phyloP scores from a whole-genome alignment of 2,888 invertebrate species.

The Nephrotoma appendiculata region DNA sequence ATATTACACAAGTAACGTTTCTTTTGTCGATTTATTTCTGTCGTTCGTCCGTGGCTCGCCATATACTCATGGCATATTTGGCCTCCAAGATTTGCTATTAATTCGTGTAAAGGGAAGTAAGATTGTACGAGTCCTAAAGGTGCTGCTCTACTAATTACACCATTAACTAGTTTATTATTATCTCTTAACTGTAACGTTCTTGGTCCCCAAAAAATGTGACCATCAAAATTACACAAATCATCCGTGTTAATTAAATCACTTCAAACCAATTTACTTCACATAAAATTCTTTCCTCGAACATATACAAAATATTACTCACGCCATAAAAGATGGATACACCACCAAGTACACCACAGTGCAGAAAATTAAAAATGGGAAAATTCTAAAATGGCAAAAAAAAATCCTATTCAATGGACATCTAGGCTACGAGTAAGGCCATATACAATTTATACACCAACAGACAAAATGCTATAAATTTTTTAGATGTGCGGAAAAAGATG shows the following conservation, averaged over 20 bases:
- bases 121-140: too few species aligned
- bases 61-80: too few species aligned
- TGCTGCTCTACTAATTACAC: too few species aligned
- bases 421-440: not conserved
- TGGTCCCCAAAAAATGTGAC: too few species aligned
- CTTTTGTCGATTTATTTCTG: too few species aligned
- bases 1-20: too few species aligned
- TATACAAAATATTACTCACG: not conserved
- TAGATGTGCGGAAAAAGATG: not conserved
- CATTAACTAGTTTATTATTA: too few species aligned
- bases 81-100: too few species aligned
- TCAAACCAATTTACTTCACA: not conserved
- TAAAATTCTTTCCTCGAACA: not conserved
- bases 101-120: too few species aligned
- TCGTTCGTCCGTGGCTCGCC: too few species aligned
- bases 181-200: too few species aligned
- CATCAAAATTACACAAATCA: too few species aligned
- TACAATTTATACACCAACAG: not conserved
- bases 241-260: not conserved
- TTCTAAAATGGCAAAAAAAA: not conserved
- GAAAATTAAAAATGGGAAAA: not conserved
- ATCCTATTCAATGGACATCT: not conserved
- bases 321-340: not conserved
- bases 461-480: not conserved
- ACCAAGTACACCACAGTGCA: not conserved